A percentile compares a stretch with the other conserved stretches of the same genome.
Conservation (phyloP, 1,140 invertebrate genomes). For the Neoseiulus cucumeris region DNA sequence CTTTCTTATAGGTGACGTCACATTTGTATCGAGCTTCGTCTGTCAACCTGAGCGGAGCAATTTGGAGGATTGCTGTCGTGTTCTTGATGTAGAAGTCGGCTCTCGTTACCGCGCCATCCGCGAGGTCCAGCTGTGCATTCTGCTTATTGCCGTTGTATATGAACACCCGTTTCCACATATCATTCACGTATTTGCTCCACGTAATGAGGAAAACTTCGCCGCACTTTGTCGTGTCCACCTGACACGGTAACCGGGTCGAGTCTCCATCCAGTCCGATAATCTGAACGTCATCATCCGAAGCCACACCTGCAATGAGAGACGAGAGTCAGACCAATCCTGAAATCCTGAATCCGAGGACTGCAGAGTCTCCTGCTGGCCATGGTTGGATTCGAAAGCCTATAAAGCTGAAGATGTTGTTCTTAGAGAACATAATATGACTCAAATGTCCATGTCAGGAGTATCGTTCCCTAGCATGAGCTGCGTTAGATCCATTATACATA, state of each 20-base stretch:
- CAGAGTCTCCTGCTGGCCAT: too few species aligned
- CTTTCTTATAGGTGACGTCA: constrained; percentile 22
- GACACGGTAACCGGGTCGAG: constrained; percentile 18
- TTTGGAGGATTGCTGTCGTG: background rate
- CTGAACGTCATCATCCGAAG: background rate
- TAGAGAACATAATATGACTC: too few species aligned
- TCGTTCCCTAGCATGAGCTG: too few species aligned
- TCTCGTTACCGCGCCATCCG: constrained; percentile 18
- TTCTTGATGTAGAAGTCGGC: constrained; percentile 18
- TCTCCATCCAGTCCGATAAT: constrained; percentile 18
- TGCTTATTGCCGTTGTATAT: constrained; percentile 20
- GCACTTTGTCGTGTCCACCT: constrained; percentile 20
- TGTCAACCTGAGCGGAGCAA: background rate
- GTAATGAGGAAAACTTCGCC: constrained; percentile 23
- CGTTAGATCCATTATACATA: too few species aligned
- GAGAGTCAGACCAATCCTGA: too few species aligned
- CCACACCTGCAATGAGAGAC: background rate
- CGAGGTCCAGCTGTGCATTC: constrained; percentile 19
- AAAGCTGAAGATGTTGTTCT: too few species aligned
- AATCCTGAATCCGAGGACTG: too few species aligned
- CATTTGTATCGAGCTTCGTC: constrained; percentile 16
- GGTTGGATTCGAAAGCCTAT: too few species aligned
- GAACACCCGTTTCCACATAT: constrained; percentile 21
- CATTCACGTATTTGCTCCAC: constrained; percentile 20
- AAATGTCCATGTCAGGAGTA: too few species aligned